A percentile compares a stretch with the other conserved stretches of the same genome.
Conservation (phyloP, 2,113 vertebrate species). For the Melanotaenia duboulayi region DNA sequence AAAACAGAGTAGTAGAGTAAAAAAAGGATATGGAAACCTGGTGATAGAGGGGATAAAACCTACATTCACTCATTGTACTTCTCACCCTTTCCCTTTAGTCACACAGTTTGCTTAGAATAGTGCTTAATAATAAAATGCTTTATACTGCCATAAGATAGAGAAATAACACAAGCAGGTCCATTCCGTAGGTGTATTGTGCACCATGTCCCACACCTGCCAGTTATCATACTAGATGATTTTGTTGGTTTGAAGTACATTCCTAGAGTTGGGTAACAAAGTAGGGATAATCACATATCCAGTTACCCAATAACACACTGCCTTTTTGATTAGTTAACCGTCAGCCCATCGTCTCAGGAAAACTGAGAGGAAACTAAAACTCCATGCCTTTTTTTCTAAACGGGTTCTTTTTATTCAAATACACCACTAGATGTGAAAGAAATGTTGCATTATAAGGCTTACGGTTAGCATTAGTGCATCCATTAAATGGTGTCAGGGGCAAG, state of each 20-base stretch:
- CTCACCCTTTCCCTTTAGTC: slow-evolving; percentile 76
- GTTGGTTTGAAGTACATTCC: slow-evolving; percentile 81
- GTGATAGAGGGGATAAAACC: slow-evolving; percentile 62
- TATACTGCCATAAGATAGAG: slow-evolving; percentile 83
- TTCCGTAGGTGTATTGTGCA: slow-evolving; percentile 79
- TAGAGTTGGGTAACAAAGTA: slow-evolving; percentile 77
- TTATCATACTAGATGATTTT: slow-evolving; percentile 69
- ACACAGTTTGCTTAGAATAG: slow-evolving; percentile 78
- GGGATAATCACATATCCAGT: slow-evolving; percentile 74
- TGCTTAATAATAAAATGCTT: slow-evolving; percentile 83
- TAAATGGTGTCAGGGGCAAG: slow-evolving; percentile 36
- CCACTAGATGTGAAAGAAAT: slow-evolving; percentile 40
- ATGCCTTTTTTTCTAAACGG: slow-evolving; percentile 80
- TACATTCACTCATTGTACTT: slow-evolving; percentile 68
- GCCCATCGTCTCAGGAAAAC: slow-evolving; percentile 80
- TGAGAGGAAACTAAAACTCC: slow-evolving; percentile 79
- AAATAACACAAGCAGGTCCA: slow-evolving; percentile 82
- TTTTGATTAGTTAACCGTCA: slow-evolving; percentile 73
- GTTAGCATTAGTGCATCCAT: slow-evolving; percentile 38
- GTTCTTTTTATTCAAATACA: slow-evolving; percentile 66
- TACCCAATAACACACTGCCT: slow-evolving; percentile 80
- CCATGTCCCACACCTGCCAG: slow-evolving; percentile 80
- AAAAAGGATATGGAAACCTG: slow-evolving; percentile 49
- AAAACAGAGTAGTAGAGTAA: slow-evolving; percentile 70
- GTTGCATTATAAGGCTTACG: slow-evolving; percentile 44